Evolutionary conservation across 1,140 invertebrate genomes (phyloP).

Genomic region (Drepana arcuata): DNA sequence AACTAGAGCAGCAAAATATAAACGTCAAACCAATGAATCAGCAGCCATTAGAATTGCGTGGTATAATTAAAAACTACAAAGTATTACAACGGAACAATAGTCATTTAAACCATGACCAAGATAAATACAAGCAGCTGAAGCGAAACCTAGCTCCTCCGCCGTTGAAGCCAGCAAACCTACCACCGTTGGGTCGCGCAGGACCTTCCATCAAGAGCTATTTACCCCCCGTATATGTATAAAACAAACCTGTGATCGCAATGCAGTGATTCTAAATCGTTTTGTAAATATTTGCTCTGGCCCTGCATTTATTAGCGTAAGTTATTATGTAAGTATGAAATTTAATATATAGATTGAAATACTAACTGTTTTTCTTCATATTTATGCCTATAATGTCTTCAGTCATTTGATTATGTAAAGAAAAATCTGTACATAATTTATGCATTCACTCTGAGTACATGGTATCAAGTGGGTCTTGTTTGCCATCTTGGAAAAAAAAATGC

Average conservation of each 20-base stretch:
- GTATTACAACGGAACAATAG: slow-evolving; percentile 44
- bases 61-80: slow-evolving; percentile 60
- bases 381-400: no score
- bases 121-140: slow-evolving; percentile 21
- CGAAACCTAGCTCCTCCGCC: slow-evolving; percentile 27
- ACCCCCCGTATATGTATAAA: slow-evolving; percentile 50
- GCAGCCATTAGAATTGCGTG: slow-evolving; percentile 38
- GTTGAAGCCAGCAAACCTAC: slow-evolving; percentile 32
- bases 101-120: slow-evolving; percentile 19
- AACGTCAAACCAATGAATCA: slow-evolving; percentile 19
- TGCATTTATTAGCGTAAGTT: slow-evolving; percentile 53
- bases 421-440: no score
- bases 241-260: neutral
- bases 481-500: no score
- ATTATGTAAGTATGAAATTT: neutral
- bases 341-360: neutral
- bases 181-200: slow-evolving; percentile 53
- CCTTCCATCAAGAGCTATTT: slow-evolving; percentile 56
- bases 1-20: slow-evolving; percentile 12
- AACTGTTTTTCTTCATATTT: no score
- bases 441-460: no score
- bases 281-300: slow-evolving; percentile 31
- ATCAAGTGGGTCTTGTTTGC: no score
- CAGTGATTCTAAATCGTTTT: slow-evolving; percentile 42
- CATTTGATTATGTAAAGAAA: no score